Percentiles rank a stretch among this genome's conserved stretches.
phyloP scores from a whole-genome alignment of 2,888 invertebrate species.

The Callimorpha dominula region DNA sequence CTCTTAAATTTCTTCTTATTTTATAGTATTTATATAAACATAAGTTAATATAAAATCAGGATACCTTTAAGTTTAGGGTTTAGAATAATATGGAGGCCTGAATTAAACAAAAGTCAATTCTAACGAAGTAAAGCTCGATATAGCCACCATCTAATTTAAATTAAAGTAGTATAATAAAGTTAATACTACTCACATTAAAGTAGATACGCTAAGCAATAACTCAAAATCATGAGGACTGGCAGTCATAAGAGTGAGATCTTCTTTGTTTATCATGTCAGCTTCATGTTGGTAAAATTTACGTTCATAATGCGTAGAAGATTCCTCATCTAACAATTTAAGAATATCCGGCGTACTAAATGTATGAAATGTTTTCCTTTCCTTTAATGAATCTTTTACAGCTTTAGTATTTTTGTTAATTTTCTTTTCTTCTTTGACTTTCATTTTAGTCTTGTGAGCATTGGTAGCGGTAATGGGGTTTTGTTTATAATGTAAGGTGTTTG shows the following conservation, averaged over 20 bases:
- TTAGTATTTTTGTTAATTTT: neutral
- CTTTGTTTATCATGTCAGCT: conserved; percentile 24
- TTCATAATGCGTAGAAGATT: neutral
- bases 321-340: conserved; percentile 12
- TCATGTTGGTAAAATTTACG: conserved; percentile 31
- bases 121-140: no score
- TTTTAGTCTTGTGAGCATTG: neutral
- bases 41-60: no score
- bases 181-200: conserved; percentile 59
- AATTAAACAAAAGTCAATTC: no score
- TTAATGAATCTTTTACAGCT: neutral
- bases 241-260: conserved; percentile 31
- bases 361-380: neutral
- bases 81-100: no score
- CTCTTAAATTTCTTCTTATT: neutral
- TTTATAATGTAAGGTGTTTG: neutral
- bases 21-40: neutral
- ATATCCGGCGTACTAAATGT: conserved; percentile 2
- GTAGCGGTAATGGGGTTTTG: neutral
- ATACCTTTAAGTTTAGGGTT: no score
- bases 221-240: conserved; percentile 45
- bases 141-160: no score
- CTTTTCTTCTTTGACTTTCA: neutral
- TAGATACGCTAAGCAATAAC: conserved; percentile 58
- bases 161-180: no score